Percentiles rank a stretch among this genome's conserved stretches.
phyloP scores from a whole-genome alignment of 1,140 invertebrate species.

The Atta cephalotes region DNA sequence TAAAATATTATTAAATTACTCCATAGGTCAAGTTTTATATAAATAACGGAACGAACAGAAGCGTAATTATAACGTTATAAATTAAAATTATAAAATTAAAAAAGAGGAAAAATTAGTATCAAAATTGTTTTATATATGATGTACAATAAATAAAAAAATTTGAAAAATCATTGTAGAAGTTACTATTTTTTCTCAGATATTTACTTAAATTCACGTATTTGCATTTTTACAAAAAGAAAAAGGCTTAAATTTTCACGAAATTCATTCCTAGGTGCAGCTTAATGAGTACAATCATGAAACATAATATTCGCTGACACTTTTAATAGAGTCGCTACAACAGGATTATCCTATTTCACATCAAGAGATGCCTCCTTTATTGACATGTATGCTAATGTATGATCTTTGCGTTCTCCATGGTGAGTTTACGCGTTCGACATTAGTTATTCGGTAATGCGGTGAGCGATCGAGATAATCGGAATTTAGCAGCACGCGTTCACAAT shows the following conservation, averaged over 20 bases:
- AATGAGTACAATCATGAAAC: slow-evolving; percentile 15
- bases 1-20: no score
- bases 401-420: background rate
- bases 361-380: slow-evolving; percentile 1
- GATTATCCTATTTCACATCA: background rate
- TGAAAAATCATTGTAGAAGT: background rate
- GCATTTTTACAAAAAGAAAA: background rate
- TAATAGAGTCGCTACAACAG: background rate
- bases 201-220: slow-evolving; percentile 2
- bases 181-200: background rate
- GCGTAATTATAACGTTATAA: no score
- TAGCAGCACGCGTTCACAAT: background rate
- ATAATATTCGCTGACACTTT: background rate
- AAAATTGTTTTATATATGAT: background rate
- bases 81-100: background rate
- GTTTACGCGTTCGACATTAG: background rate
- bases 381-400: background rate
- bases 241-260: background rate
- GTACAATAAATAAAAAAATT: background rate
- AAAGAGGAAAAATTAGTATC: background rate
- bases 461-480: slow-evolving; percentile 34
- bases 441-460: background rate
- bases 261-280: background rate
- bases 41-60: no score
- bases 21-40: no score